Evolutionary conservation across 2,113 vertebrate species (phyloP).

Genomic region (Dasyurus viverrinus): DNA sequence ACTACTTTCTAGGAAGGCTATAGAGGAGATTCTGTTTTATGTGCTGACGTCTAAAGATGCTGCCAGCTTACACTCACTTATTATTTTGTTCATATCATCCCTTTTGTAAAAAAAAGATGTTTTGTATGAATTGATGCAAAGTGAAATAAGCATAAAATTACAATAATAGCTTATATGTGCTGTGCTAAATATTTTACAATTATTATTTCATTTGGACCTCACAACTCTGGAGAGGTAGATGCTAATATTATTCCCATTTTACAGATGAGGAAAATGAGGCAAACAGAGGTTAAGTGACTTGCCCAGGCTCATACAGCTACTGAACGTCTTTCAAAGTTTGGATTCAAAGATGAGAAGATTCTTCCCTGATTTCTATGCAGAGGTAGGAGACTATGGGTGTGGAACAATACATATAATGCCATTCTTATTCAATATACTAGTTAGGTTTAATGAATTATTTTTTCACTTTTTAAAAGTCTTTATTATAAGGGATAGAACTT

Average conservation of each 20-base stretch:
- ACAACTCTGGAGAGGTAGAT: neutral
- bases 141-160: neutral
- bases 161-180: neutral
- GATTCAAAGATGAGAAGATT: neutral
- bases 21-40: neutral
- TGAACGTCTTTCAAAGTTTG: neutral
- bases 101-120: conserved; percentile 27
- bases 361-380: neutral
- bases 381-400: neutral
- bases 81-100: neutral
- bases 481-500: neutral
- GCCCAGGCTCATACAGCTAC: neutral
- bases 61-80: neutral
- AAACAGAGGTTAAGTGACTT: neutral
- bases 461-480: neutral
- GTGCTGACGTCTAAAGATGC: neutral
- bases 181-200: neutral
- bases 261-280: neutral
- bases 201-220: neutral
- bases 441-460: neutral
- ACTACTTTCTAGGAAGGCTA: neutral
- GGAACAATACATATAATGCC: neutral
- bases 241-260: neutral
- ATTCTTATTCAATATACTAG: neutral
- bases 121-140: neutral